These are phyloP conservation scores for Stegastes partitus DNA, from an alignment of 2,113 vertebrate species.

Conservation along the genomic window DNA sequence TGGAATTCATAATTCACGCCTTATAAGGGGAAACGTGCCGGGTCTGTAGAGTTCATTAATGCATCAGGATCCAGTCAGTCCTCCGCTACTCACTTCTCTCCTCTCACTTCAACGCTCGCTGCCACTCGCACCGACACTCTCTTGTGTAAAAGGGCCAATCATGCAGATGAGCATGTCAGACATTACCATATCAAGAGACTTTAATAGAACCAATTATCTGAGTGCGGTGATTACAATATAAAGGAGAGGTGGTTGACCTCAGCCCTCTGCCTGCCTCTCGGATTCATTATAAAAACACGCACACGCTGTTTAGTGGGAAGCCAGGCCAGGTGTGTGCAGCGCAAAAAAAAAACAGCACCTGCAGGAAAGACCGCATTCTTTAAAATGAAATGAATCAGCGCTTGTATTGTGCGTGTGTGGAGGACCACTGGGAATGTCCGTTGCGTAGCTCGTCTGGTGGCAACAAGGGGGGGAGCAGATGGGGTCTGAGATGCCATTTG, in stretches of 20 bases:
- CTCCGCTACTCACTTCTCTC: background rate
- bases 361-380: constrained; percentile 64
- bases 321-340: constrained; percentile 37
- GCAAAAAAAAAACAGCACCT: constrained; percentile 49
- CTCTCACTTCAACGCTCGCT: constrained; percentile 1
- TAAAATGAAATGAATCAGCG: background rate
- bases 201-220: constrained; percentile 78
- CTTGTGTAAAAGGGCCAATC: constrained; percentile 55
- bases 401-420: background rate
- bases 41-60: constrained; percentile 11
- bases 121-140: constrained; percentile 9
- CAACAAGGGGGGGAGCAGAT: constrained; percentile 44
- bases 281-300: constrained; percentile 35
- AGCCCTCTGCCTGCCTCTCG: constrained; percentile 40
- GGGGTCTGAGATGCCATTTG: constrained; percentile 38
- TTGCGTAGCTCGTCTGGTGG: constrained; percentile 18
- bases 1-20: constrained; percentile 2
- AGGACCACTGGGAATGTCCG: constrained; percentile 32
- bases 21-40: background rate
- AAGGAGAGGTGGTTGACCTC: constrained; percentile 73
- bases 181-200: constrained; percentile 78
- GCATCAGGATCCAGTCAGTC: constrained; percentile 10
- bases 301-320: constrained; percentile 2
- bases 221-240: constrained; percentile 61
- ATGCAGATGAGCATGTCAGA: constrained; percentile 67